Base-by-base conservation (phyloP, 2,797 vertebrate species). In the Coendou prehensilis region DNA sequence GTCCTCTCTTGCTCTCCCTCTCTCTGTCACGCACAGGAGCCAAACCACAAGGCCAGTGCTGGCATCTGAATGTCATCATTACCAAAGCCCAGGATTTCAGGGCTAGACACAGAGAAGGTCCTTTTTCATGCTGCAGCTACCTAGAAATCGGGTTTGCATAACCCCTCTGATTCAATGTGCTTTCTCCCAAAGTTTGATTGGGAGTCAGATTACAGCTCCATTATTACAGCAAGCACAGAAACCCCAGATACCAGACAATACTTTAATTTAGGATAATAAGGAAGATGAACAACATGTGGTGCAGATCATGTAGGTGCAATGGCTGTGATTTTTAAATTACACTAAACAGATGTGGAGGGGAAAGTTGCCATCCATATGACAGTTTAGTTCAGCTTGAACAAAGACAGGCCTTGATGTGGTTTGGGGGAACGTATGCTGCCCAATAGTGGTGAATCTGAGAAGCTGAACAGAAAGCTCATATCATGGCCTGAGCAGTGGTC, bases 241-340 rank as follows among this genome's bases (percentile, higher is more conserved):
- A 81, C 61, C 90, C 84, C 61, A 94, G 95, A 94, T 59, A 95
- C 87, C 97, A 98, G 98, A 92, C 96, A 97, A 97, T 63, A 78
- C 69, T 71, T 95, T 98, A 98, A 98, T 98, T 98, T 96, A 97
- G 97, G 98, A 98, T 98, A 98, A 97, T 98, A 97, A 97, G 97
- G 97, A 97, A 97, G 97, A 98, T 97, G 91, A 98, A 97, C 97
- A 98, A 92, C 97, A 97, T 97, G 95, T 83, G 97, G 96, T 78
- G 20, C 85, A n/a, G 69, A 94, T 96, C 30, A 22, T 87, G 75
- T 90, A 98, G 98, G 98, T 98, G 94, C 95, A 95, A 88, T 90
- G 91, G 89, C 93, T 97, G 71, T 97, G 98, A 98, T 98, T 98
- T 98, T 97, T 95, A 98, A 98, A 99, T 98, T 97, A 98, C 69